phyloP scores from a whole-genome alignment of 1,140 invertebrate genomes.

The Zaprionus davidi region DNA sequence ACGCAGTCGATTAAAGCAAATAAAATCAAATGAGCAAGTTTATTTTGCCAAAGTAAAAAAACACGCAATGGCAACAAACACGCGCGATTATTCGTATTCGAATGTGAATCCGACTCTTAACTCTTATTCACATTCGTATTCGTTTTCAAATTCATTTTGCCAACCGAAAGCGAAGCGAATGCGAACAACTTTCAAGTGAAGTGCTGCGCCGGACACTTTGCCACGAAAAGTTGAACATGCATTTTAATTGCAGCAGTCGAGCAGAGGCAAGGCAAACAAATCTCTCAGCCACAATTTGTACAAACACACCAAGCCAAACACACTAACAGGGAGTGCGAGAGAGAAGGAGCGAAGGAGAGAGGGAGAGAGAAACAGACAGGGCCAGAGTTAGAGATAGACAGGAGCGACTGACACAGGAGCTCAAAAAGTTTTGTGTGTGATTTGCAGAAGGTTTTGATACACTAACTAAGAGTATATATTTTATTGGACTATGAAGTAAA shows the following conservation, averaged over 20 bases:
- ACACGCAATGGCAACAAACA: conserved; percentile 50
- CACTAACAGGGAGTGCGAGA: conserved; percentile 39
- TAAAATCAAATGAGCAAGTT: conserved; percentile 80
- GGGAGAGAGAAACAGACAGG: background rate
- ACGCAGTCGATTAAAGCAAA: conserved; percentile 66
- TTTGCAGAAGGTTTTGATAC: conserved; percentile 12
- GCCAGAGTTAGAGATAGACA: background rate
- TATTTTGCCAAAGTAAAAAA: conserved; percentile 69
- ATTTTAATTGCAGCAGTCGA: conserved; percentile 71
- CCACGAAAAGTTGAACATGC: conserved; percentile 77
- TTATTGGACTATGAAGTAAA: background rate
- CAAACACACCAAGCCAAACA: conserved; percentile 43
- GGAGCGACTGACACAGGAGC: background rate
- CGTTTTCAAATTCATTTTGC: conserved; percentile 4
- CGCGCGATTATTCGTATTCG: conserved; percentile 1
- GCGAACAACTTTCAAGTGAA: conserved; percentile 71
- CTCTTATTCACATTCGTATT: background rate
- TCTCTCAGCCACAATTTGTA: conserved; percentile 61
- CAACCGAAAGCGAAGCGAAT: conserved; percentile 14
- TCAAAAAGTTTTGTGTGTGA: conserved; percentile 8
- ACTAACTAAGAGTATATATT: background rate
- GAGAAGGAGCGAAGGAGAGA: conserved; percentile 25
- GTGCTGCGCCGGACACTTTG: conserved; percentile 52
- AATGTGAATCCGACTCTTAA: conserved; percentile 1
- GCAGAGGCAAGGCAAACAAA: conserved; percentile 61